Percentiles rank a stretch among this genome's conserved stretches.
phyloP scores from a whole-genome alignment of 2,888 invertebrate species.

The Acronicta psi region DNA sequence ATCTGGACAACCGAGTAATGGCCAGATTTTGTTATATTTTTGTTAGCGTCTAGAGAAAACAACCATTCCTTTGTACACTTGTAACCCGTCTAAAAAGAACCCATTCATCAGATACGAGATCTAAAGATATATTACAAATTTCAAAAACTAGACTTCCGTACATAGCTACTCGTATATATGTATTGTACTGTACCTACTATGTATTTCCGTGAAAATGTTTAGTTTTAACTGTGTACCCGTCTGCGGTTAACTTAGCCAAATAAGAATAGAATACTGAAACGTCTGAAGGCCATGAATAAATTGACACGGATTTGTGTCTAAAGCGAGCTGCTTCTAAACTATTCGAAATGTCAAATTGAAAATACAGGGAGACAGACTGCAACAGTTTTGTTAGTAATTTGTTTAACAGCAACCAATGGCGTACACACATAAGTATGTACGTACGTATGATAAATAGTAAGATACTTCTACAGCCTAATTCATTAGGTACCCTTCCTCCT shows the following conservation, averaged over 20 bases:
- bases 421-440: too few relatives aligned
- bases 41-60: slow-evolving; percentile 25
- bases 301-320: slow-evolving; percentile 1
- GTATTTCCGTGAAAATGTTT: neutral
- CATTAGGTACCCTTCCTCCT: too few relatives aligned
- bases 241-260: slow-evolving; percentile 4
- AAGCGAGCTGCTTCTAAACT: slow-evolving; percentile 3
- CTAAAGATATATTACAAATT: slow-evolving; percentile 11
- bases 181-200: neutral
- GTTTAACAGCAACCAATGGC: too few relatives aligned
- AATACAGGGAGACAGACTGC: slow-evolving; percentile 5
- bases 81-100: slow-evolving; percentile 18
- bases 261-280: slow-evolving; percentile 30
- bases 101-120: slow-evolving; percentile 17
- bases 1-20: slow-evolving; percentile 55
- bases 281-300: slow-evolving; percentile 30
- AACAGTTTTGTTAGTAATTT: too few relatives aligned
- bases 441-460: too few relatives aligned
- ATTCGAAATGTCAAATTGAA: slow-evolving; percentile 1
- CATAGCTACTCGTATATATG: neutral
- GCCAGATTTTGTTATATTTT: slow-evolving; percentile 49
- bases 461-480: too few relatives aligned
- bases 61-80: slow-evolving; percentile 20
- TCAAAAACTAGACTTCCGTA: neutral
- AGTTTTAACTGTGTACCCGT: neutral